Percentiles rank a stretch among this genome's conserved stretches.
Conservation (phyloP, 2,797 vertebrate genomes). For the Todus mexicanus region DNA sequence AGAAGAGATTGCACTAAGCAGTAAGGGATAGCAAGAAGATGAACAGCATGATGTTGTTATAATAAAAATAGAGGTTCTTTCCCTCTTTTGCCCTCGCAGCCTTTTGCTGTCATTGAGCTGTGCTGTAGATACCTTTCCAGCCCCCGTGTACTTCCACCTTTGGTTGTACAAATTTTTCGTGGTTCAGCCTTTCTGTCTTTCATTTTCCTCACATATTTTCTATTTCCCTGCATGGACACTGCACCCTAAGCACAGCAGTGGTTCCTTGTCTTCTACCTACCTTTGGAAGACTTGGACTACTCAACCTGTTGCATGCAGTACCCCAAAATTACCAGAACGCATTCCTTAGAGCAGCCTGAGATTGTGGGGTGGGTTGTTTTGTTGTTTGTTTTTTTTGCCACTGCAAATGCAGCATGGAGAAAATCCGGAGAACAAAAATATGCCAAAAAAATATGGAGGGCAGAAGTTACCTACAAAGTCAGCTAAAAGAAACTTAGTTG, state of each 20-base stretch:
- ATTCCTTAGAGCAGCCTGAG: background rate
- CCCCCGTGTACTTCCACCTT: background rate
- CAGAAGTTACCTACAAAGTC: background rate
- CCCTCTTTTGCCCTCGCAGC: background rate
- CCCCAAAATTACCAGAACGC: background rate
- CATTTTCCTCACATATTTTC: background rate
- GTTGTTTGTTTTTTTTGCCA: background rate
- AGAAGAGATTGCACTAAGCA: background rate
- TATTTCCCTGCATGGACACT: background rate
- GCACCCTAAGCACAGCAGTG: background rate
- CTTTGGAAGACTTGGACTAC: background rate
- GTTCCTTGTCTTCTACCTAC: background rate
- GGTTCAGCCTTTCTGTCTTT: background rate
- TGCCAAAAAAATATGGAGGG: background rate
- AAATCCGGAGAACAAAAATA: background rate
- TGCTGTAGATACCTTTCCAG: background rate
- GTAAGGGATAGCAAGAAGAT: background rate
- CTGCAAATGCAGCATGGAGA: background rate
- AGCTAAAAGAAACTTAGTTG: background rate
- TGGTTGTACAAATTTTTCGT: background rate
- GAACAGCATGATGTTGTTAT: background rate
- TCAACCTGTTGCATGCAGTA: background rate
- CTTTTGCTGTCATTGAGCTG: background rate
- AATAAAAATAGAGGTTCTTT: background rate
- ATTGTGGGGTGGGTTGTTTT: too few species aligned